Percentiles rank a stretch among this genome's conserved stretches.
These are phyloP conservation scores for Erythrocebus patas DNA, from an alignment of 2,113 vertebrate species.

Conservation along the genomic window DNA sequence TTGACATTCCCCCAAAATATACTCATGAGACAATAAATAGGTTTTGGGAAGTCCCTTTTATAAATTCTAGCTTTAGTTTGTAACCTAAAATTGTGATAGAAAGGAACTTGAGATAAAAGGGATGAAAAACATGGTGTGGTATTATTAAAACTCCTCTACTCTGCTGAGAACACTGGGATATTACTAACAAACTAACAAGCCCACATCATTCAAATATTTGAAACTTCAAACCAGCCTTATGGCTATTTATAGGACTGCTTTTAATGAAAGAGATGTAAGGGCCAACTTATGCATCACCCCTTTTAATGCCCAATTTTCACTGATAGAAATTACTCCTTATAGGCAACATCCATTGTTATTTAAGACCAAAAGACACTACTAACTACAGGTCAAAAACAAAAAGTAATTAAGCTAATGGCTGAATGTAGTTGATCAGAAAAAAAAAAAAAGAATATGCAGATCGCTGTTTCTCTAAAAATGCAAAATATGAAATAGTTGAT, in stretches of 20 bases:
- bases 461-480: slow-evolving; percentile 33
- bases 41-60: slow-evolving; percentile 43
- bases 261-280: slow-evolving; percentile 2
- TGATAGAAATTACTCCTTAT: slow-evolving; percentile 5
- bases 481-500: slow-evolving; percentile 25
- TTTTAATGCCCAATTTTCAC: slow-evolving; percentile 25
- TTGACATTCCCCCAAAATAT: slow-evolving; percentile 33
- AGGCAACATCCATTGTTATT: background rate
- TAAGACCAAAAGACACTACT: background rate
- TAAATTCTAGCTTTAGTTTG: slow-evolving; percentile 29
- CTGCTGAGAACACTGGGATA: background rate
- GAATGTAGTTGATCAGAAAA: slow-evolving; percentile 15
- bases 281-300: background rate
- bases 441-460: background rate
- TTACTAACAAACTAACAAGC: slow-evolving; percentile 33
- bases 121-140: slow-evolving; percentile 16
- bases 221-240: background rate
- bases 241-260: background rate
- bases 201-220: slow-evolving; percentile 32
- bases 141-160: slow-evolving; percentile 34
- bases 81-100: slow-evolving; percentile 45
- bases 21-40: slow-evolving; percentile 35
- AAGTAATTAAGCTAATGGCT: slow-evolving; percentile 36
- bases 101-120: slow-evolving; percentile 7
- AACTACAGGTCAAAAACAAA: slow-evolving; percentile 13